Conservation (phyloP, 2,888 invertebrate genomes). For the Mongoloraphidia duomilia region DNA sequence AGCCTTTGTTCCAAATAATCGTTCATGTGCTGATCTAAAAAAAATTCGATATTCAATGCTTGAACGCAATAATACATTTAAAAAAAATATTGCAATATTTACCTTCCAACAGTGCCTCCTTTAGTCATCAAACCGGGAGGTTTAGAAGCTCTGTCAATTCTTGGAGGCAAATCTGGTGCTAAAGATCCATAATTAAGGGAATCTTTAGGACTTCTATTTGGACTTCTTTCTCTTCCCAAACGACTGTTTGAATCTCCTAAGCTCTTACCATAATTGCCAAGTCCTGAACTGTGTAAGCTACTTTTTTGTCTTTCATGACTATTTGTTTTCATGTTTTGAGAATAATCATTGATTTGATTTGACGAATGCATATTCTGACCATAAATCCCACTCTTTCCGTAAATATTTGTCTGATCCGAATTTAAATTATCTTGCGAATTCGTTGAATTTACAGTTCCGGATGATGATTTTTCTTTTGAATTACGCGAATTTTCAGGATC, state of each 20-base stretch:
- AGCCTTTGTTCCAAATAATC: constrained; percentile 45
- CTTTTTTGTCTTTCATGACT: constrained; percentile 5
- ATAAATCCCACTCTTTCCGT: constrained; percentile 19
- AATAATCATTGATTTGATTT: neutral
- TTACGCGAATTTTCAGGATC: constrained; percentile 25
- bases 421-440: neutral
- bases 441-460: neutral
- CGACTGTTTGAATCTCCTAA: neutral
- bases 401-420: constrained; percentile 19
- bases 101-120: constrained; percentile 4
- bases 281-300: neutral
- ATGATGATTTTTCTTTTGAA: neutral
- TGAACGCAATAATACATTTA: neutral
- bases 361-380: neutral
- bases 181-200: constrained; percentile 25
- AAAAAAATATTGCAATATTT: constrained; percentile 1
- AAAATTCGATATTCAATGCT: neutral
- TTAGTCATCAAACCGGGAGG: constrained; percentile 41
- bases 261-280: neutral
- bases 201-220: constrained; percentile 21
- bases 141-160: constrained; percentile 63
- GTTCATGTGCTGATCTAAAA: constrained; percentile 49
- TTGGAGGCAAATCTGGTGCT: constrained; percentile 73
- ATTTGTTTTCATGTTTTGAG: neutral
- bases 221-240: constrained; percentile 20